Evolutionary conservation across 2,797 vertebrate species (phyloP).

Genomic region (Alfaro cultratus): DNA sequence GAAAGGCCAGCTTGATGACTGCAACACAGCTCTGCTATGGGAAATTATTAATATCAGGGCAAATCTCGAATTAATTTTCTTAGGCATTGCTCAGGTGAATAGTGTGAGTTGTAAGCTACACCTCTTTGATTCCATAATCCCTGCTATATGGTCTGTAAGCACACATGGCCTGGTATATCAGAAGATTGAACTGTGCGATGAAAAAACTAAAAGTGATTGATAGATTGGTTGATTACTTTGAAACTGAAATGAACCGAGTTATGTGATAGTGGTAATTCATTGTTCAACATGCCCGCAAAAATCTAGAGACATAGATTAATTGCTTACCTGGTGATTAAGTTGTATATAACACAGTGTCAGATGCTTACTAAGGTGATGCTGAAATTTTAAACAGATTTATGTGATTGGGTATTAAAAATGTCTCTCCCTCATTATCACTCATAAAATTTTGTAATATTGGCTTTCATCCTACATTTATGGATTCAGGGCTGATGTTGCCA

Average conservation of each 20-base stretch:
- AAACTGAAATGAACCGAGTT: background rate
- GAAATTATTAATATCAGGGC: background rate
- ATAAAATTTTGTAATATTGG: conserved; percentile 31
- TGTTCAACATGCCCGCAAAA: background rate
- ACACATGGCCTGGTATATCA: background rate
- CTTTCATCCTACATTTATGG: conserved; percentile 12
- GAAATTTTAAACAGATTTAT: background rate
- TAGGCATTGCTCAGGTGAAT: background rate
- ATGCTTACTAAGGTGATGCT: background rate
- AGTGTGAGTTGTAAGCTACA: background rate
- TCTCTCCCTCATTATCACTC: conserved; percentile 49
- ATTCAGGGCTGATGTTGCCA: conserved; percentile 28
- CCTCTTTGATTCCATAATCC: background rate
- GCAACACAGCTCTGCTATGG: background rate
- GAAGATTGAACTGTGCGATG: background rate
- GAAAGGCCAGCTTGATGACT: background rate
- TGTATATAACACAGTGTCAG: background rate
- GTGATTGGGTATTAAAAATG: conserved; percentile 10
- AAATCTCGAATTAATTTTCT: background rate
- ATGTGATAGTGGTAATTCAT: background rate
- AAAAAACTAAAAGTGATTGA: background rate
- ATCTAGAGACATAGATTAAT: background rate
- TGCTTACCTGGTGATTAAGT: background rate
- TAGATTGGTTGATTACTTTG: background rate
- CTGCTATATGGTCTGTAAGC: background rate